Conservation (phyloP, 2,888 invertebrate genomes). For the Trissolcus brochymenae region DNA sequence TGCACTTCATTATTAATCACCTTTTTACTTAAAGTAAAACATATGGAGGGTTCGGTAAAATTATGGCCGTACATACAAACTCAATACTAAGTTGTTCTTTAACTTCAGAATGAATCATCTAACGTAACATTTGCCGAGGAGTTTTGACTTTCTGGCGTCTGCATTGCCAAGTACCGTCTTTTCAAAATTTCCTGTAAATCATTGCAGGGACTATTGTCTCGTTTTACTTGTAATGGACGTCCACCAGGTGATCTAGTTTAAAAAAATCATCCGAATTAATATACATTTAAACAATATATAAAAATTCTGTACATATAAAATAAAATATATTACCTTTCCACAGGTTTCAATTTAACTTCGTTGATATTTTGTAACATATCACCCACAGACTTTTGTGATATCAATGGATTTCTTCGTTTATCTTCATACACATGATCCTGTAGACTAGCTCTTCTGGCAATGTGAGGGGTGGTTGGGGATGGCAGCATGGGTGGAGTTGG, state of each 20-base stretch:
- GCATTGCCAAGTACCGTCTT: conserved; percentile 71
- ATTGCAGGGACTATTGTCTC: conserved; percentile 73
- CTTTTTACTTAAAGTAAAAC: neutral
- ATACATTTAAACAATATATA: neutral
- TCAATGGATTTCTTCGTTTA: conserved; percentile 67
- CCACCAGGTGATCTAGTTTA: conserved; percentile 71
- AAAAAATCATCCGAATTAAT: neutral
- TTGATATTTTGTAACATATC: conserved; percentile 72
- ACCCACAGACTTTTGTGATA: conserved; percentile 70
- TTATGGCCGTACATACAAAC: neutral
- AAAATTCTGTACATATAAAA: conserved; percentile 4
- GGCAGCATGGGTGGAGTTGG: conserved; percentile 71
- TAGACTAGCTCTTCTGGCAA: conserved; percentile 73
- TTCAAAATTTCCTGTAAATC: conserved; percentile 74
- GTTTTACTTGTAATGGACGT: conserved; percentile 68
- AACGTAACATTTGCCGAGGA: conserved; percentile 58
- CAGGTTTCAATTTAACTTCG: conserved; percentile 69
- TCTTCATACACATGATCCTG: conserved; percentile 72
- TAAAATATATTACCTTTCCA: conserved; percentile 70
- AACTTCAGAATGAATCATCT: conserved; percentile 66
- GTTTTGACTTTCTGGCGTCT: conserved; percentile 70
- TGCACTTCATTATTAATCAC: neutral
- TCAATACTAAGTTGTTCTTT: neutral
- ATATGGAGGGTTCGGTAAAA: neutral
- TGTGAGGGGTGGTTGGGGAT: conserved; percentile 72